Percentiles rank a stretch among this genome's conserved stretches.
Conservation (phyloP, 2,888 invertebrate species). For the Tromatobia lineatoria region DNA sequence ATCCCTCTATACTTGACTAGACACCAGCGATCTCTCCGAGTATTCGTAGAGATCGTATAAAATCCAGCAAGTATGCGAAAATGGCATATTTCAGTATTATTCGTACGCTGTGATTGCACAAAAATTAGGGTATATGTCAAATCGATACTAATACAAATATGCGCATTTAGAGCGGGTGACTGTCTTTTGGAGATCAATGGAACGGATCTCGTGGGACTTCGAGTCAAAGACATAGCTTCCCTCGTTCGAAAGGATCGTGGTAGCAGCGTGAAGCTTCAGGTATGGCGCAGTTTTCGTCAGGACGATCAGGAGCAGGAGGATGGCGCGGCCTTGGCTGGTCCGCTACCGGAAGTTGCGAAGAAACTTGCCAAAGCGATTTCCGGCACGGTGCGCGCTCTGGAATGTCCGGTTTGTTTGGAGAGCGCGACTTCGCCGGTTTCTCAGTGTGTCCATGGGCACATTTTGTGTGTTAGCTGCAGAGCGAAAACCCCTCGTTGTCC, state of each 20-base stretch:
- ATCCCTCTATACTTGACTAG: too few relatives aligned
- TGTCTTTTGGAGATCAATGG: conserved; percentile 90
- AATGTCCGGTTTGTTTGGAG: conserved; percentile 89
- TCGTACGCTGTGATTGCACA: neutral
- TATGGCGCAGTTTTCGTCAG: conserved; percentile 77
- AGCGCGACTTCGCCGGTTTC: conserved; percentile 88
- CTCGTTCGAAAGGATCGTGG: conserved; percentile 74
- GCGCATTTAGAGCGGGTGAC: conserved; percentile 87
- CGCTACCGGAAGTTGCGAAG: conserved; percentile 81
- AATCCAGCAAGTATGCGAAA: neutral
- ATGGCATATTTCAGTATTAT: neutral
- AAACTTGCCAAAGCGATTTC: conserved; percentile 81
- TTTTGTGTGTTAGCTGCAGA: conserved; percentile 88
- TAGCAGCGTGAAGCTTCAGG: conserved; percentile 75
- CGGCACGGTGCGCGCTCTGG: conserved; percentile 84
- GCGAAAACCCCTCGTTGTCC: conserved; percentile 87
- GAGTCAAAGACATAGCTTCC: conserved; percentile 86
- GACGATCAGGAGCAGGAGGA: conserved; percentile 48
- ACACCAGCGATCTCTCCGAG: too few relatives aligned
- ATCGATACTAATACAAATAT: conserved; percentile 5
- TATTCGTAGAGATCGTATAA: neutral
- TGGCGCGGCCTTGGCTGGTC: conserved; percentile 77
- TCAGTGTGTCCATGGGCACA: conserved; percentile 89
- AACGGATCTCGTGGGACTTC: conserved; percentile 87
- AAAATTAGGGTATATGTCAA: neutral